Percentiles rank a stretch among this genome's conserved stretches.
These are phyloP conservation scores for Philereme transversata DNA, from an alignment of 2,888 invertebrate species.

Conservation along the genomic window DNA sequence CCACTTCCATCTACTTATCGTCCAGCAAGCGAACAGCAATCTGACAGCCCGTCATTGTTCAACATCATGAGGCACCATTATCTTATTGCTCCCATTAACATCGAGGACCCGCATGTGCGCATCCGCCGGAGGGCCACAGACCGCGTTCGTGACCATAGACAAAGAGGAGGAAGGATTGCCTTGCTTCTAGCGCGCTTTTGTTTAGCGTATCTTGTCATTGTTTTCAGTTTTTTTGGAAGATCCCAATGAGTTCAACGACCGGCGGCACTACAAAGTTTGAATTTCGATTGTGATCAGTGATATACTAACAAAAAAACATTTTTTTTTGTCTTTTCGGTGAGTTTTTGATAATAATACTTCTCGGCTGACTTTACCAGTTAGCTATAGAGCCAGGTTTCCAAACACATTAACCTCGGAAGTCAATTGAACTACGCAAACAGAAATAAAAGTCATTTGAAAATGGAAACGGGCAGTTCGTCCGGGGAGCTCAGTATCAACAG, in stretches of 20 bases:
- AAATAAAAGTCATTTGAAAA: constrained; percentile 62
- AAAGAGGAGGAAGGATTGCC: constrained; percentile 62
- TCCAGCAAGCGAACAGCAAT: constrained; percentile 43
- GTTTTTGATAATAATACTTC: neutral
- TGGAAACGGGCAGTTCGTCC: constrained; percentile 50
- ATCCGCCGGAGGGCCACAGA: constrained; percentile 67
- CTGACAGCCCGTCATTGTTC: constrained; percentile 66
- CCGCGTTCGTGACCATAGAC: constrained; percentile 70
- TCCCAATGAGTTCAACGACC: constrained; percentile 41
- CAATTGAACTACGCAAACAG: constrained; percentile 39
- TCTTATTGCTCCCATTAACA: constrained; percentile 73
- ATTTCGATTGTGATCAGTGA: neutral
- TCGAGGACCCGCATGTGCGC: constrained; percentile 71
- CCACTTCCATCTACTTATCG: constrained; percentile 40
- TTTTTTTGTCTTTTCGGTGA: neutral
- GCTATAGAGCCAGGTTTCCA: constrained; percentile 6
- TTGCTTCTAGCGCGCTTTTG: constrained; percentile 57
- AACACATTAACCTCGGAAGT: constrained; percentile 33
- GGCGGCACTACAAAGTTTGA: constrained; percentile 2
- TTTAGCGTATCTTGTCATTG: constrained; percentile 42
- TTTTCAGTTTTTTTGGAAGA: constrained; percentile 48
- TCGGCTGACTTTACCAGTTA: constrained; percentile 4
- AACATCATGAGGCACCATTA: constrained; percentile 64
- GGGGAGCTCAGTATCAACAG: constrained; percentile 62
- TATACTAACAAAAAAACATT: too few species aligned